Conservation (phyloP, 2,888 invertebrate genomes). For the Drosophila mayaguana region DNA sequence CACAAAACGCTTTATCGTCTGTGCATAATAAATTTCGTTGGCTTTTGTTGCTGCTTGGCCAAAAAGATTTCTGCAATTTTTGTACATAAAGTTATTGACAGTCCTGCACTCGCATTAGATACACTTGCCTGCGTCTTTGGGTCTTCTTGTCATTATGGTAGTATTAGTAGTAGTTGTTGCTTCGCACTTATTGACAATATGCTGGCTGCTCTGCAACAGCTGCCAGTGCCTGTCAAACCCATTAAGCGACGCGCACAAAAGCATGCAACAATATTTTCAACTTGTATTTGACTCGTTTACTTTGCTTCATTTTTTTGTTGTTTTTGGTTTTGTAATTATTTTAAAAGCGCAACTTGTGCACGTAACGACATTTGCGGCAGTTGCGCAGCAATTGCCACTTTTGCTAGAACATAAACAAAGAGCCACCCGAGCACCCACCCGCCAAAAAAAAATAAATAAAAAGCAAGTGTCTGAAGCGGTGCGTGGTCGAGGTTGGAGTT, state of each 20-base stretch:
- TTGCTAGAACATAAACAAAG: conserved; percentile 70
- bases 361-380: conserved; percentile 77
- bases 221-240: conserved; percentile 70
- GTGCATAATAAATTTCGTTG: conserved; percentile 76
- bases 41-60: conserved; percentile 43
- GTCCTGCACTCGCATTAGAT: conserved; percentile 57
- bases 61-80: conserved; percentile 50
- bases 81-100: conserved; percentile 70
- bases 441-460: conserved; percentile 18
- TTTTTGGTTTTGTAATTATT: conserved; percentile 73
- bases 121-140: conserved; percentile 67
- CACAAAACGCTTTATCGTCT: conserved; percentile 79
- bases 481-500: background rate
- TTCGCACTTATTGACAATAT: conserved; percentile 56
- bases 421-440: conserved; percentile 16
- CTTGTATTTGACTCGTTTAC: conserved; percentile 26
- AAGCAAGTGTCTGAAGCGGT: conserved; percentile 6
- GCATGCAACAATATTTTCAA: conserved; percentile 56
- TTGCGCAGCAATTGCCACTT: conserved; percentile 72
- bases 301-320: conserved; percentile 31
- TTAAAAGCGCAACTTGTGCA: conserved; percentile 81
- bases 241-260: conserved; percentile 63
- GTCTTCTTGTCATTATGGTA: background rate
- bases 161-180: conserved; percentile 23
- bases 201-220: conserved; percentile 49